These are phyloP conservation scores for Beroe ovata DNA, from an alignment of 37 sponge, comb jelly and placozoan species.

Conservation along the genomic window DNA sequence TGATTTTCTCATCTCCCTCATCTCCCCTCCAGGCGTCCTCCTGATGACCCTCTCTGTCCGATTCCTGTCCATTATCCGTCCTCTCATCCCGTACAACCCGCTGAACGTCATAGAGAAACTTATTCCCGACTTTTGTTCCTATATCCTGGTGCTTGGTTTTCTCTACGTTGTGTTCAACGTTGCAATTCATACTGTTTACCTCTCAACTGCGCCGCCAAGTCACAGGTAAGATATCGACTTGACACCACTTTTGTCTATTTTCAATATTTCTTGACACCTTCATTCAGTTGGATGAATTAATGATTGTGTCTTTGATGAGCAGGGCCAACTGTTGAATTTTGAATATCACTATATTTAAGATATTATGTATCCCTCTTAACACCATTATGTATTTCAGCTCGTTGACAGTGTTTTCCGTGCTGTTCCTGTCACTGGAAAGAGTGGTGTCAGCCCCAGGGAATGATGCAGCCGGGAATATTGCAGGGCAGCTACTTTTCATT, in stretches of 20 bases:
- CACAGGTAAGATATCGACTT: not conserved
- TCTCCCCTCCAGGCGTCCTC: slow-evolving; percentile 16
- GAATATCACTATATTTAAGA: too few species aligned
- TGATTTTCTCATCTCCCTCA: not conserved
- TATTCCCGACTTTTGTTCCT: slow-evolving; percentile 24
- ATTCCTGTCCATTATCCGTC: slow-evolving; percentile 35
- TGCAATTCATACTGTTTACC: slow-evolving; percentile 47
- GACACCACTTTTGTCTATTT: not conserved
- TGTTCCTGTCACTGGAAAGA: slow-evolving; percentile 23
- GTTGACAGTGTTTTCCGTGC: slow-evolving; percentile 4
- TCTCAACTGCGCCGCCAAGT: not conserved
- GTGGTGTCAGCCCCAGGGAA: slow-evolving; percentile 30
- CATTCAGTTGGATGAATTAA: too few species aligned
- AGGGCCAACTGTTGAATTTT: too few species aligned
- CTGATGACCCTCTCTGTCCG: slow-evolving; percentile 61
- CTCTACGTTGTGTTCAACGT: slow-evolving; percentile 31
- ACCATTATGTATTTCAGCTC: too few species aligned
- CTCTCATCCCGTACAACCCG: slow-evolving; percentile 52
- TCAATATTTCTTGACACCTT: not conserved
- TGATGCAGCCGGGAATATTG: slow-evolving; percentile 5
- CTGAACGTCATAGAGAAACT: slow-evolving; percentile 27
- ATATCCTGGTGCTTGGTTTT: not conserved
- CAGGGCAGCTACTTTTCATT: slow-evolving; percentile 44
- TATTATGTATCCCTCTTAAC: too few species aligned
- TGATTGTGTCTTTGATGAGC: too few species aligned